Base-by-base conservation (phyloP, 2,888 invertebrate genomes). In the Phania funesta region DNA sequence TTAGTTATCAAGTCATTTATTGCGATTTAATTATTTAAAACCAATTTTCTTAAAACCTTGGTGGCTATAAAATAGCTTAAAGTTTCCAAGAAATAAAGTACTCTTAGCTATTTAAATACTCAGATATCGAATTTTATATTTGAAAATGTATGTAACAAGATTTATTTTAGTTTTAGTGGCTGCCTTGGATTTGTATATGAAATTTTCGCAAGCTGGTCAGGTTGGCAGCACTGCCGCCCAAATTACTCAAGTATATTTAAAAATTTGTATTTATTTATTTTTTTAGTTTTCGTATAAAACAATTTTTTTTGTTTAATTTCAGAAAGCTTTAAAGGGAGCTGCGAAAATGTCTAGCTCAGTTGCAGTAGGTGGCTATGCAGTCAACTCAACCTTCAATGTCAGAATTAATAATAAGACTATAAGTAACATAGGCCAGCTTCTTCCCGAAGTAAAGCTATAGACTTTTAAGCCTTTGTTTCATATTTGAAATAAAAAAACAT, bases 141-240 rank as follows among this genome's bases (percentile, higher is more conserved):
- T 18, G 3, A 68, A 38, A 64, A 75, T 75, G 75, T 20, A 67
- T 67, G 22, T 50, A 3, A 67, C 26, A 13, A 75, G 50, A 48
- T 26, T 48, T 35, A 8, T 67, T 5, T 18, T 67, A 3, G 8
- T 50, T 11, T 38, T 58, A 18, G 4, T 46, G 3, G 1, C 67
- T 5, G 32, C 54, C 9, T 13, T 75, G 18, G 58, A 22, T 8
- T 11, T 50, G 20, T 38, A 26, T 26, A 13, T 50, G 3, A 58
- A 38, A 6, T 13, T 24, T 0, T 24, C 35, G n/a, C 22, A 70
- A 4, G 46, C 54, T 35, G 46, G 56, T 11, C 32, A 65, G 20
- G 3, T 8, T 0, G 18, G 54, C 20, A n/a, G 52, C 26, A n/a
- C 50, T 26, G 44, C 68, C 1, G 65, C 22, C 32, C 50, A 65